These are phyloP conservation scores for Caenorhabditis latens DNA, from an alignment of 1,140 invertebrate species.

Conservation along the genomic window DNA sequence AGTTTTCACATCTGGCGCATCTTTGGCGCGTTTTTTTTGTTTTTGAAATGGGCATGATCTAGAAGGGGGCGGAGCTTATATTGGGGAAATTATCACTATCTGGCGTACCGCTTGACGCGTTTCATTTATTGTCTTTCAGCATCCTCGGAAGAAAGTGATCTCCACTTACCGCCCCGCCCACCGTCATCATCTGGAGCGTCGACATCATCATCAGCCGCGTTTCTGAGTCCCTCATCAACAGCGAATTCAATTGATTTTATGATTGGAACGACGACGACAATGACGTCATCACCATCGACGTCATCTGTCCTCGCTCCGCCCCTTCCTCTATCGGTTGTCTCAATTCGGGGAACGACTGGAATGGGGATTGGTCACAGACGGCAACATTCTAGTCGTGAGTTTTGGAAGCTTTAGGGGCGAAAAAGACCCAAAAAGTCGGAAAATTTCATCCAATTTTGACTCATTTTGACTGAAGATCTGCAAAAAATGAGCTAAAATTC, in stretches of 20 bases:
- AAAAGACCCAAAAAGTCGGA: not conserved
- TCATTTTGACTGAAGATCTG: too few species aligned
- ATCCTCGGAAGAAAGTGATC: not conserved
- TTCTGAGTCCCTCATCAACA: slow-evolving; percentile 18
- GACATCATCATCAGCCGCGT: slow-evolving; percentile 13
- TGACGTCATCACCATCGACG: not conserved
- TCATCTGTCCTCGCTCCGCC: too few species aligned
- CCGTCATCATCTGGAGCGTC: not conserved
- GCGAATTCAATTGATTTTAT: slow-evolving; percentile 1
- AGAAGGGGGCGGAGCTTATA: too few species aligned
- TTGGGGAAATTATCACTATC: too few species aligned
- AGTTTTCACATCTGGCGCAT: too few species aligned
- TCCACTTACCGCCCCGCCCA: not conserved
- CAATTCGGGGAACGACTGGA: not conserved
- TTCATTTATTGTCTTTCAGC: not conserved
- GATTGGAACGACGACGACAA: not conserved
- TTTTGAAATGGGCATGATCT: too few species aligned
- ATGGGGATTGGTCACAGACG: not conserved
- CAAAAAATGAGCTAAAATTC: too few species aligned
- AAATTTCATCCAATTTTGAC: too few species aligned
- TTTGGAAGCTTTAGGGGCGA: not conserved
- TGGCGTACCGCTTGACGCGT: too few species aligned
- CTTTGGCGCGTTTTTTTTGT: too few species aligned
- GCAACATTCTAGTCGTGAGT: slow-evolving; percentile 40
- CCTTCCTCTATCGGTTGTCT: not conserved